Evolutionary conservation across 1,140 invertebrate species (phyloP), one percentile per base, ranked within the genome.

Genomic region (Adelges cooleyi): DNA sequence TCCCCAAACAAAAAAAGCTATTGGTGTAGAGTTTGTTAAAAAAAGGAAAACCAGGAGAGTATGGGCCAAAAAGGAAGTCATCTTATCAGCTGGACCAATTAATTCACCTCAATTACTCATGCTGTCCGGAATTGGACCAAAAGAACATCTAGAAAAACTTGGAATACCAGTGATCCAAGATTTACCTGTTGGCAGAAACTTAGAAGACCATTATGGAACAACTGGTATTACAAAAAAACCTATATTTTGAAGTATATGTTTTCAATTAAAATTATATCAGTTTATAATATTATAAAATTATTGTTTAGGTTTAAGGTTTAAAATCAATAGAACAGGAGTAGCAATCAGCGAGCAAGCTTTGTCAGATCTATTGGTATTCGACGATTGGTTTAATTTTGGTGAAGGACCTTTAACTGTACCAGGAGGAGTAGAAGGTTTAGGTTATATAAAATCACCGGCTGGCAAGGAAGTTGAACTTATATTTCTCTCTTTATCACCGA

Each of bases 121-220:
- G 80, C 70, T 88, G 1, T 88, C 85, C 1, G 87, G 87, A 18
- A 80, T 90, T 29, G 87, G 87, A 4, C 86, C 85, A 0, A 78
- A 72, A 65, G 74, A 82, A 23, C 81, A 89, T 68, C 75, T 95
- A 2, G 73, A 82, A 49, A 79, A 83, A 23, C 73, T 89, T 1
- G 81, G 81, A 0, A 84, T 91, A 23, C 76, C 80, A 0, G 74
- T 85, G 0, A 73, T 89, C 10, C 75, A 84, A 70, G 80, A 86
- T 67, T 74, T 85, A 11, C 80, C 68, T 18, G 87, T 92, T 0
- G 90, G 90, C 1, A 80, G 84, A 65, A 92, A 92, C 73, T 77
- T 92, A 0, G 84, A 87, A 71, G 87, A 89, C 73, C 88, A 90
- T 69, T 79, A 87, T 18, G 85, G 68, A 20, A 70, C 68, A 56